Conservation (phyloP, 1,140 invertebrate genomes). For the Aphidius gifuensis region DNA sequence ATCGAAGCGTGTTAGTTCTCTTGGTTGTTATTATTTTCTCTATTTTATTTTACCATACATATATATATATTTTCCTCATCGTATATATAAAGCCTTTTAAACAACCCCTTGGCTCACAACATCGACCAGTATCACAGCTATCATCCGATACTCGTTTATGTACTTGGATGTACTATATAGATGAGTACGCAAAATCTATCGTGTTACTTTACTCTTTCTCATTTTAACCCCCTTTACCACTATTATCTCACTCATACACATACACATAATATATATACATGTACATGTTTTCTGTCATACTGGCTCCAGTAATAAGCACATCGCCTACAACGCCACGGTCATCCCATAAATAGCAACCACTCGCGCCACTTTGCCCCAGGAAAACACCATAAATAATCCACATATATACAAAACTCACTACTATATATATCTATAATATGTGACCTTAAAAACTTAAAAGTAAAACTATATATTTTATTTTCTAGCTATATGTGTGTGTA, state of each 20-base stretch:
- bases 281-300: constrained; percentile 1
- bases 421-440: background rate
- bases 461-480: background rate
- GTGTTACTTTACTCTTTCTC: background rate
- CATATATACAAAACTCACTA: background rate
- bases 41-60: background rate
- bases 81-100: too few species aligned
- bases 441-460: constrained; percentile 22
- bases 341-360: constrained; percentile 21
- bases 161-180: too few species aligned
- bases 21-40: background rate
- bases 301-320: constrained; percentile 20
- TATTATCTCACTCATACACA: background rate
- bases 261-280: background rate
- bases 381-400: constrained; percentile 21
- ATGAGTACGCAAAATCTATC: too few species aligned
- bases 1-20: constrained; percentile 18
- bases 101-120: too few species aligned
- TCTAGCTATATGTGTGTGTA: too few species aligned
- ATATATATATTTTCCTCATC: background rate
- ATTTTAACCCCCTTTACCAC: background rate
- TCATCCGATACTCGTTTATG: too few species aligned
- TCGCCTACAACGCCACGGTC: constrained; percentile 4
- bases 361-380: constrained; percentile 5
- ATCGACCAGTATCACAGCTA: too few species aligned